Percentiles rank a stretch among this genome's conserved stretches.
Conservation (phyloP, 1,140 invertebrate genomes). For the Dryas iulia region DNA sequence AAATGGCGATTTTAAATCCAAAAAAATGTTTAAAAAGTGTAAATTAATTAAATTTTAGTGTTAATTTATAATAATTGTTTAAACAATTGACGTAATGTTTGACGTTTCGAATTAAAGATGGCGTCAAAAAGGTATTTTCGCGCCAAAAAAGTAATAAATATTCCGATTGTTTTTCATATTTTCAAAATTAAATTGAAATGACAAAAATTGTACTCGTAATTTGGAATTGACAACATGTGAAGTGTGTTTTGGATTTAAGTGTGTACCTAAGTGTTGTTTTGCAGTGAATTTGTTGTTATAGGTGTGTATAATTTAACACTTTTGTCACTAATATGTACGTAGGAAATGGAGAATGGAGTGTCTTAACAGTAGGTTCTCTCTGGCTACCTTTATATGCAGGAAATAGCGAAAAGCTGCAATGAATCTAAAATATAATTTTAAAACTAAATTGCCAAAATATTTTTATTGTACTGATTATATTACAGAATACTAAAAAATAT, state of each 20-base stretch:
- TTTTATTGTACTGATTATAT: no score
- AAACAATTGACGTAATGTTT: constrained; percentile 24
- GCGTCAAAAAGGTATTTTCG: constrained; percentile 58
- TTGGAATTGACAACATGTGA: constrained; percentile 62
- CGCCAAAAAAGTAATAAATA: constrained; percentile 70
- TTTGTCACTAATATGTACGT: no score
- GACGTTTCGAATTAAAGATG: constrained; percentile 44
- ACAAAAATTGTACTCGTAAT: constrained; percentile 34
- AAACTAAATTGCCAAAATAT: no score
- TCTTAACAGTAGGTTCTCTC: no score
- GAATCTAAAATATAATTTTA: no score
- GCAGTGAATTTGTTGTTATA: constrained; percentile 18
- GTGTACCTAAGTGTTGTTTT: constrained; percentile 21
- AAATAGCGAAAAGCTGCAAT: no score
- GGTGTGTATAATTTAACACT: constrained; percentile 25
- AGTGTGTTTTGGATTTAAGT: constrained; percentile 35
- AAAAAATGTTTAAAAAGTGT: not conserved
- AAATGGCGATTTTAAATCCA: not conserved
- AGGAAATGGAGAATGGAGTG: no score
- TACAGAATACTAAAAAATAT: no score
- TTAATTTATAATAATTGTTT: constrained; percentile 9
- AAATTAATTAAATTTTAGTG: not conserved
- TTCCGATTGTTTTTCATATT: constrained; percentile 60
- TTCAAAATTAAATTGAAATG: constrained; percentile 77
- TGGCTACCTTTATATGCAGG: no score